These are phyloP conservation scores for Miopithecus talapoin DNA, from an alignment of 2,797 vertebrate genomes.

Conservation along the genomic window DNA sequence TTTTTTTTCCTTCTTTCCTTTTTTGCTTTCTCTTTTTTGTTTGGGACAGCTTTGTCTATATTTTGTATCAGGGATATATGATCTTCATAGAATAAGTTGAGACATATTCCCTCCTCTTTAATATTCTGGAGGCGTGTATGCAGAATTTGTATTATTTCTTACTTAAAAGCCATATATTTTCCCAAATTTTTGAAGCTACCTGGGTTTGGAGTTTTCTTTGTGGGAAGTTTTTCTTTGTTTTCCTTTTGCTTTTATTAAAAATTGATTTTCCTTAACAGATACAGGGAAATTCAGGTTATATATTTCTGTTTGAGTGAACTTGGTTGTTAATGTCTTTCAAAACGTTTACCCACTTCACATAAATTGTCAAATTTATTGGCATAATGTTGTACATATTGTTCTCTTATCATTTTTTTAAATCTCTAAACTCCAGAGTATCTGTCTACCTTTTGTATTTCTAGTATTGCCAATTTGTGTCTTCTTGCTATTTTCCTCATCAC, in stretches of 20 bases:
- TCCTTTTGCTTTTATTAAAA: background rate
- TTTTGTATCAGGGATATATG: background rate
- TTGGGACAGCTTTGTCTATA: background rate
- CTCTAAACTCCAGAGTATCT: background rate
- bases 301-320: background rate
- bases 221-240: background rate
- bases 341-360: background rate
- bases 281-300: background rate
- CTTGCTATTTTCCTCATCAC: background rate
- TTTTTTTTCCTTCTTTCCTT: background rate
- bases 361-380: background rate
- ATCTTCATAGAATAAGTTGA: background rate
- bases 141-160: background rate
- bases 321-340: background rate
- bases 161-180: background rate
- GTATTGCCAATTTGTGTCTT: background rate
- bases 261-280: background rate
- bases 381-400: background rate
- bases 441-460: background rate
- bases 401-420: background rate
- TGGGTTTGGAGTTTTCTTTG: background rate
- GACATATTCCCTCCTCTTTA: background rate
- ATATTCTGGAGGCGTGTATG: background rate
- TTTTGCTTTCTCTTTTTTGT: background rate
- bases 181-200: background rate